Evolutionary conservation across 2,797 vertebrate species (phyloP), one percentile per base, ranked within the genome.

Genomic region (Enteromius anoplus): DNA sequence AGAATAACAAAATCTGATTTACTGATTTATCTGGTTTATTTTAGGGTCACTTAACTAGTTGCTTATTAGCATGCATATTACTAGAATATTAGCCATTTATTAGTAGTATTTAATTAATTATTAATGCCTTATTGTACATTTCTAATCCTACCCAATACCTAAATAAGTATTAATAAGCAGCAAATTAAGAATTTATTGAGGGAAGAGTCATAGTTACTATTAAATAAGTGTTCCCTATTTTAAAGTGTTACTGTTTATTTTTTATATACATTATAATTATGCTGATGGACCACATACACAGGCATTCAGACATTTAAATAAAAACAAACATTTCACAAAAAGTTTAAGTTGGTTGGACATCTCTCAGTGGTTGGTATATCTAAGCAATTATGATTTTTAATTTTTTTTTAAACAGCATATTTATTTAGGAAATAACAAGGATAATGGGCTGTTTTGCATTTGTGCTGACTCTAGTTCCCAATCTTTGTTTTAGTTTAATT

Each of bases 401-500:
- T 40, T 40, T 40, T 7, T 37, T 32, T 47, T 55, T 11, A 34
- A 21, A 78, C 47, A 51, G 62, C 12, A 12, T 65, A 73, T 51
- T 64, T 81, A 64, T 65, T 51, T 73, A 32, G 19, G 14, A 58
- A 40, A 6, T 26, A 47, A 64, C 17, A 7, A 49, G 60, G 23
- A 78, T 47, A 45, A 64, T 11, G 26, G 10, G 55, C 58, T 40
- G 32, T 73, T 70, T 51, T 34, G 40, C 9, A 2, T 81, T 81
- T 65, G 21, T 65, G 42, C 80, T 73, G 77, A 68, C 45, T 53
- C 2, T 0, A 55, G 64, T 26, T 37, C 68, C 40, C 4, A 37
- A 40, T 37, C 29, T 65, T 72, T 23, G 58, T 64, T 37, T 29
- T 45, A 81, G 12, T 81, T 81, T 37, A 73, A 72, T 73, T 42